Evolutionary conservation across 2,888 invertebrate species (phyloP), one percentile per base, ranked within the genome.

Genomic region (Eucera pruinosa): DNA sequence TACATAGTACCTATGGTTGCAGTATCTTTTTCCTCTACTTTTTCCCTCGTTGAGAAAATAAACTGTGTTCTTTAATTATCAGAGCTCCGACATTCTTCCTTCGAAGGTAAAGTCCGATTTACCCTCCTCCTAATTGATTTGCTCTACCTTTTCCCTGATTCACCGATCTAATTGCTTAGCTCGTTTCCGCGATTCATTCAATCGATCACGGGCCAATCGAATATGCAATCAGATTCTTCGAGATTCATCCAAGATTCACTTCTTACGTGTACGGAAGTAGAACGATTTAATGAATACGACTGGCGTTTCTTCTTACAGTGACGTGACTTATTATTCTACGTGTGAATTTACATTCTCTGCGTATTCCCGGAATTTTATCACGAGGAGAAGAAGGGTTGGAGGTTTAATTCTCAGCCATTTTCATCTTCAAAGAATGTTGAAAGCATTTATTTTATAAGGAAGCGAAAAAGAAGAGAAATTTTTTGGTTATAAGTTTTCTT

Each of bases 271-370:
- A 11, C 13, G 18, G 18, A 58, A 45, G 58, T 58, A 43, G 27
- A 58, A 43, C 58, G n/a, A 20, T 58, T 58, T 58, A 58, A 45
- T 4, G 58, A 58, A 58, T 30, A 58, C 43, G 13, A 30, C 13
- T 13, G 2, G 18, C 27, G 58, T 45, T 13, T 27, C 7, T 30
- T 30, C 43, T 43, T 30, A 18, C 9, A 18, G n/a, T 15, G 27
- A 27, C 58, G 43, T 18, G 15, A 58, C 27, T 45, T 45, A 45
- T 58, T 58, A 20, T 45, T 45, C 58, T 2, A 2, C 15, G 13
- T 13, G 20, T 2, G 13, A 13, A 30, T 58, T 58, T 30, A 20
- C 27, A 43, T 43, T 58, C 27, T 0, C 4, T 27, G 2, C 33
- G 52, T 2, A 4, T 1, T 7, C 4, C 2, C 3, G 13, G 0